A percentile compares a stretch with the other conserved stretches of the same genome.
phyloP scores from a whole-genome alignment of 2,113 vertebrate species.

The Mola mola region DNA sequence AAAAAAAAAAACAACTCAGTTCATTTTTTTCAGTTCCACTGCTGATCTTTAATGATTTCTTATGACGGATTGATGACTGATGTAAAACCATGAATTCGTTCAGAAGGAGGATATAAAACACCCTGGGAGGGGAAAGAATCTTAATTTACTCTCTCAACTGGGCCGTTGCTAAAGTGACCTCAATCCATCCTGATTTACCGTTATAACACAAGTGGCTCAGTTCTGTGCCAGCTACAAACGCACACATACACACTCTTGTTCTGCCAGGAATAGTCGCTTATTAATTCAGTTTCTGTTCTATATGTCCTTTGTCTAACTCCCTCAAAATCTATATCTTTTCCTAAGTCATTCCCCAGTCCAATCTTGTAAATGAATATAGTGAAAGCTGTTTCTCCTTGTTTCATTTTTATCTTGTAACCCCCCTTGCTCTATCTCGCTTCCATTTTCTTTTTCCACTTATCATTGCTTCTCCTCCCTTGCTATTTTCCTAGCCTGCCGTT shows the following conservation, averaged over 20 bases:
- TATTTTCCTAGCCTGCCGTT: constrained; percentile 24
- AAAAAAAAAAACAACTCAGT: neutral
- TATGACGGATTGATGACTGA: constrained; percentile 1
- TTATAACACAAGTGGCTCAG: constrained; percentile 61
- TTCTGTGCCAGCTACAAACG: constrained; percentile 53
- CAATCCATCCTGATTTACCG: constrained; percentile 66
- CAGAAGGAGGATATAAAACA: constrained; percentile 1
- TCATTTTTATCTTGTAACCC: constrained; percentile 5
- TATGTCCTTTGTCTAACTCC: constrained; percentile 11
- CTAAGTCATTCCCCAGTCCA: neutral
- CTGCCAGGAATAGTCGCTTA: constrained; percentile 43
- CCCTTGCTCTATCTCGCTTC: neutral
- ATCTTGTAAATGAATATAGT: neutral
- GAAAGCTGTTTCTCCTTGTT: neutral
- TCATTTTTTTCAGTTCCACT: constrained; percentile 25
- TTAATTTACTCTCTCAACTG: constrained; percentile 51
- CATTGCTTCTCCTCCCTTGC: constrained; percentile 18
- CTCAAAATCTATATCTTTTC: constrained; percentile 2
- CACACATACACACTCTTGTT: constrained; percentile 28
- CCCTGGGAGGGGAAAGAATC: constrained; percentile 36
- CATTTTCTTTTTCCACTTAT: neutral
- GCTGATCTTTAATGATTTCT: neutral
- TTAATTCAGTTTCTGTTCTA: constrained; percentile 43
- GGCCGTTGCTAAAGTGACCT: constrained; percentile 64
- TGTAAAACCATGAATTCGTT: constrained; percentile 21